Conservation (phyloP, 2,113 vertebrate genomes). For the Perca fluviatilis region DNA sequence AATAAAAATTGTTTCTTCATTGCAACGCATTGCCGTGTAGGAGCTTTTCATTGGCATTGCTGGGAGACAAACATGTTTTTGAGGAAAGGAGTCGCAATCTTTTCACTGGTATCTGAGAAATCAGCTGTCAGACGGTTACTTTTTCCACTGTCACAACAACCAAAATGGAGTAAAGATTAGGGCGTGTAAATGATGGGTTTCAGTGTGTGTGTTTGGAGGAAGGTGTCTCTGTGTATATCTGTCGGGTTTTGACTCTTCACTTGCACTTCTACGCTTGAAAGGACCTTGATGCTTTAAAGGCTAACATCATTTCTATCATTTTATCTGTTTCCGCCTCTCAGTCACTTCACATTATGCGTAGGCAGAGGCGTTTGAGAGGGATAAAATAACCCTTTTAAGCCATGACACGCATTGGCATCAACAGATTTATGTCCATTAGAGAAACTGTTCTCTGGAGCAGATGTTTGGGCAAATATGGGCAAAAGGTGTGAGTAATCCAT, state of each 20-base stretch:
- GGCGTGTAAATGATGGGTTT: constrained; percentile 10
- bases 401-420: not conserved
- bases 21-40: not conserved
- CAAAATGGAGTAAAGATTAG: not conserved
- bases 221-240: not conserved
- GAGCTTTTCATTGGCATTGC: not conserved
- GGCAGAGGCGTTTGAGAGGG: constrained; percentile 3
- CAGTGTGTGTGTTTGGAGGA: not conserved
- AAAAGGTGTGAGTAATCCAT: not conserved
- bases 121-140: not conserved
- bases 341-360: constrained; percentile 8
- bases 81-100: constrained; percentile 7
- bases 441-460: not conserved
- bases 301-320: not conserved
- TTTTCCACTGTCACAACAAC: not conserved
- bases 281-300: not conserved
- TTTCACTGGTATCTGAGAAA: constrained; percentile 2
- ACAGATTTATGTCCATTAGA: constrained; percentile 14
- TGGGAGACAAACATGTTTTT: constrained; percentile 23
- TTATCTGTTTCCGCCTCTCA: not conserved
- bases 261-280: not conserved
- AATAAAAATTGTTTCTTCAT: not conserved
- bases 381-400: constrained; percentile 24
- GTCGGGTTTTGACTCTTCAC: not conserved
- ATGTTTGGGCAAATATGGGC: not conserved